Conservation (phyloP, 2,888 invertebrate genomes). For the Yponomeuta cagnagella region DNA sequence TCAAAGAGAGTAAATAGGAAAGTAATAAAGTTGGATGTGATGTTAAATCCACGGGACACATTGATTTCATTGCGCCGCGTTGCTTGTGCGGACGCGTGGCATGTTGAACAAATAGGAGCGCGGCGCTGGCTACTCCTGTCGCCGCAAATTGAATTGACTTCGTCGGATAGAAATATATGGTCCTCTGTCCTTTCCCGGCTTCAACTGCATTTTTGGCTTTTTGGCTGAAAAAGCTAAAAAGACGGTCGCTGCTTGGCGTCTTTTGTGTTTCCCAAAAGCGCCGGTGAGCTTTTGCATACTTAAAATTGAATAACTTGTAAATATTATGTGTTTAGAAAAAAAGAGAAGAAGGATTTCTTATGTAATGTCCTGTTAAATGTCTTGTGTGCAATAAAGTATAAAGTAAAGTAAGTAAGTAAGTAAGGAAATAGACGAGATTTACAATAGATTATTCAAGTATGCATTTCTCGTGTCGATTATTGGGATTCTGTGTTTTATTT, state of each 20-base stretch:
- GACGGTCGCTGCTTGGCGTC: constrained; percentile 13
- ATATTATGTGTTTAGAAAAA: too few species aligned
- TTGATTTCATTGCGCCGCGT: constrained; percentile 14
- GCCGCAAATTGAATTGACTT: constrained; percentile 61
- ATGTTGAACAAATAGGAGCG: constrained; percentile 51
- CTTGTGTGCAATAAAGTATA: too few species aligned
- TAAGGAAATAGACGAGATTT: too few species aligned
- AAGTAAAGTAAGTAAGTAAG: too few species aligned
- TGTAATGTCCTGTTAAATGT: too few species aligned
- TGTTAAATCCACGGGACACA: constrained; percentile 23
- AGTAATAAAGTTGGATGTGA: not conserved
- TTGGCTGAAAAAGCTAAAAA: constrained; percentile 21
- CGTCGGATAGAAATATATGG: constrained; percentile 39
- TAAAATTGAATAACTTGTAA: too few species aligned
- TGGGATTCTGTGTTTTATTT: too few species aligned
- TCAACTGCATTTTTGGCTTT: constrained; percentile 37
- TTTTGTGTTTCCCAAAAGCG: not conserved
- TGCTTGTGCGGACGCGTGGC: constrained; percentile 22
- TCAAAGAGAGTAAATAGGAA: not conserved
- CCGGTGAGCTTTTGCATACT: not conserved
- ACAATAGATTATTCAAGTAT: too few species aligned
- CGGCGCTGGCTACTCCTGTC: constrained; percentile 46
- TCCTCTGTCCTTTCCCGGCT: constrained; percentile 25
- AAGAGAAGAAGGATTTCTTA: too few species aligned
- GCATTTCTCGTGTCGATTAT: too few species aligned